Percentiles rank a stretch among this genome's conserved stretches.
Conservation (phyloP, 1,140 invertebrate genomes). For the Lamellibrachia luymesi region DNA sequence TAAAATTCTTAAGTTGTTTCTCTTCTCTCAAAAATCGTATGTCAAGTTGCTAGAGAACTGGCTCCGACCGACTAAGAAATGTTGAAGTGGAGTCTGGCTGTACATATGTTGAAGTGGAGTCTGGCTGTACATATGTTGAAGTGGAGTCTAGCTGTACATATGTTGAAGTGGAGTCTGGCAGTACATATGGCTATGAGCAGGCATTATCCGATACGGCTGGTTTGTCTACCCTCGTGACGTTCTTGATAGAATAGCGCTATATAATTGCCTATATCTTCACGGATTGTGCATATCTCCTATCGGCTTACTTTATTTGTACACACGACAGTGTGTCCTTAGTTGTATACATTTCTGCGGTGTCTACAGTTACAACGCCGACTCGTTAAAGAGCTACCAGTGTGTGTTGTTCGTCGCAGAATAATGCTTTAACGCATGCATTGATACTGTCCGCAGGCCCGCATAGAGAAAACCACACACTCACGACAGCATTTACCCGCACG, state of each 20-base stretch:
- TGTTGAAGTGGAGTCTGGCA: neutral
- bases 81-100: neutral
- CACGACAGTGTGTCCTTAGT: neutral
- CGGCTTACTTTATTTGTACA: neutral
- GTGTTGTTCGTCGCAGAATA: neutral
- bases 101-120: neutral
- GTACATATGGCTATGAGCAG: neutral
- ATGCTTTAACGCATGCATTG: neutral
- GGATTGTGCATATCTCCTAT: neutral
- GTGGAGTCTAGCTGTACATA: neutral
- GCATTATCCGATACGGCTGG: neutral
- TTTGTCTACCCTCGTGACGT: neutral
- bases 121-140: neutral
- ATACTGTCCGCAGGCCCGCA: neutral
- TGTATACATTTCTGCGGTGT: neutral
- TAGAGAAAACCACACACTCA: neutral
- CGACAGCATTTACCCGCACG: neutral
- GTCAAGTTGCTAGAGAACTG: neutral
- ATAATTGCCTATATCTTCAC: neutral
- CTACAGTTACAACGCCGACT: neutral
- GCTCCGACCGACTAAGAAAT: neutral
- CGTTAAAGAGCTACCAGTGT: neutral
- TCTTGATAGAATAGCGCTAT: neutral
- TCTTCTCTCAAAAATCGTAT: neutral
- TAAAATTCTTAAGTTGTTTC: neutral